These are phyloP conservation scores for Aphrocallistes beatrix DNA, from an alignment of 37 sponge, comb jelly and placozoan genomes.

Conservation along the genomic window DNA sequence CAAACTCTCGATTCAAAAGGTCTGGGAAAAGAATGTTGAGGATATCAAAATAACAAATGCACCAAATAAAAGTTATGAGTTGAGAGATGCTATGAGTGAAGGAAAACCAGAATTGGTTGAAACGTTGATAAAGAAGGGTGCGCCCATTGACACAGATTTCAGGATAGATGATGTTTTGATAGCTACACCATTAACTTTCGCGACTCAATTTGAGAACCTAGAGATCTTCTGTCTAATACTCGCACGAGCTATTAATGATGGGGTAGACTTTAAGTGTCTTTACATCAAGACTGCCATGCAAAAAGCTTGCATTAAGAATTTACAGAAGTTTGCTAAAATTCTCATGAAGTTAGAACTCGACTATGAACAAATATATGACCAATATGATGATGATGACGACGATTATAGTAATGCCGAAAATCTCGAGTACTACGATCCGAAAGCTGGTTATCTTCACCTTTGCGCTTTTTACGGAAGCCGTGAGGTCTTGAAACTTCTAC, in stretches of 20 bases:
- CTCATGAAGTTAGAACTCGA: neutral
- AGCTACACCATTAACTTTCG: neutral
- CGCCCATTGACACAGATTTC: neutral
- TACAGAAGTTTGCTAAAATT: neutral
- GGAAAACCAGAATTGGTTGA: neutral
- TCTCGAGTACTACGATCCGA: neutral
- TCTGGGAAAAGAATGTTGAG: neutral
- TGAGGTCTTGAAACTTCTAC: neutral
- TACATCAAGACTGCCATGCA: neutral
- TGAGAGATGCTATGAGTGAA: neutral
- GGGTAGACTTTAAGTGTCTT: neutral
- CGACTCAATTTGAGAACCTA: neutral
- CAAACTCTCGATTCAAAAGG: neutral
- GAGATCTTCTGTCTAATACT: neutral
- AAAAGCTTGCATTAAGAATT: neutral
- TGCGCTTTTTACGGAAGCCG: neutral
- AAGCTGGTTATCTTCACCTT: neutral
- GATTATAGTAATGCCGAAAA: neutral
- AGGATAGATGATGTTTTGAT: neutral
- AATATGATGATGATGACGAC: neutral
- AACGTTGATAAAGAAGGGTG: neutral
- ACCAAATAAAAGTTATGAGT: neutral
- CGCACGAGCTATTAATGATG: neutral
- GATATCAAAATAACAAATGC: neutral
- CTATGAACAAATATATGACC: neutral